Percentiles rank a stretch among this genome's conserved stretches.
phyloP scores from a whole-genome alignment of 2,888 invertebrate genomes.

The Cantharis rufa region DNA sequence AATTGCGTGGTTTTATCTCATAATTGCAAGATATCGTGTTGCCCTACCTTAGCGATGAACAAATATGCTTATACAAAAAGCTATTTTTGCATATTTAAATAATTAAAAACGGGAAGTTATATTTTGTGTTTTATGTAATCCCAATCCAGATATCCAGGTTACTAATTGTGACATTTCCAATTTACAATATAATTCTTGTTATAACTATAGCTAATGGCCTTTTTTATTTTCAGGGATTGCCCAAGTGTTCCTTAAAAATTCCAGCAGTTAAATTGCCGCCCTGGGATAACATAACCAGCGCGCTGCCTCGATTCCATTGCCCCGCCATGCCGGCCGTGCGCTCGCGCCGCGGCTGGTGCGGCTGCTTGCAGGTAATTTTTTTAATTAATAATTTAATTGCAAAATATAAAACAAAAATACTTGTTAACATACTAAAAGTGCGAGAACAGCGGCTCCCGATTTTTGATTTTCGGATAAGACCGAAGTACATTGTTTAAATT shows the following conservation, averaged over 20 bases:
- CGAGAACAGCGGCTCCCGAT: no score
- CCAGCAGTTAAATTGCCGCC: conserved; percentile 58
- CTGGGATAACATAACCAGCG: conserved; percentile 69
- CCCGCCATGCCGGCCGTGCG: conserved; percentile 77
- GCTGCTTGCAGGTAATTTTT: conserved; percentile 76
- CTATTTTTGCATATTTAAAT: background rate
- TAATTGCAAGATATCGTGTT: background rate
- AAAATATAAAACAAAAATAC: no score
- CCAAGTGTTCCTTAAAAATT: conserved; percentile 66
- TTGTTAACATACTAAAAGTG: no score
- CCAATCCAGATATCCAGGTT: background rate
- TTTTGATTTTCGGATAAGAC: no score
- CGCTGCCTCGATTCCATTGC: conserved; percentile 63
- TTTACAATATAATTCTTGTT: background rate
- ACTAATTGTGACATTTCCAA: background rate
- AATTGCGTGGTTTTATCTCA: background rate
- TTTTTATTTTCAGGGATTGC: conserved; percentile 65
- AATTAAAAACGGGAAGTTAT: background rate
- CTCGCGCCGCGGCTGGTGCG: conserved; percentile 73
- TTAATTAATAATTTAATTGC: background rate
- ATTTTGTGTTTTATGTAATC: background rate
- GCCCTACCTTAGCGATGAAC: background rate
- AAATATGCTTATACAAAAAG: background rate
- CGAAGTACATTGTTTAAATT: background rate
- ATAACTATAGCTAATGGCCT: background rate